Base-by-base conservation (phyloP, 2,113 vertebrate species). In the Syngnathus scovelli region DNA sequence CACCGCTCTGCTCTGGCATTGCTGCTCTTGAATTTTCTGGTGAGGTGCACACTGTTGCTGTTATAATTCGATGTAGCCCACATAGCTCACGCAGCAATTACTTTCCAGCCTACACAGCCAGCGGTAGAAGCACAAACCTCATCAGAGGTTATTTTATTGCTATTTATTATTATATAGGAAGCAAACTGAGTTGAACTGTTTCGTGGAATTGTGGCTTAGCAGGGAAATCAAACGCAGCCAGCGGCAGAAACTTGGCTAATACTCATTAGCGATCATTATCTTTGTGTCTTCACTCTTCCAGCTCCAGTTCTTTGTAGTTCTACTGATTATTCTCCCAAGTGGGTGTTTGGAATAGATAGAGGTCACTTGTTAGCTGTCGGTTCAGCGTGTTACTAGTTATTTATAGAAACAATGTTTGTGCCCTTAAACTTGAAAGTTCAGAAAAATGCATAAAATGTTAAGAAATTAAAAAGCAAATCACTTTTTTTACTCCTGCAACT, bases 181-280 rank as follows among this genome's bases (percentile, higher is more conserved):
- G 12, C 54, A 41, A 21, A n/a, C 38, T 61, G 4, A 39, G n/a
- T 11, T 23, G 5, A 3, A 44, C 60, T 15, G 33, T 36, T 19
- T 19, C 8, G 10, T 44, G 39, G 60, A 62, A 62, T 39, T 62
- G 60, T 43, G n/a, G 6, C 19, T 43, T 43, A 7, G 63, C 73
- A 70, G 80, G 76, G 75, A 78, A 81, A 80, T 85, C 77, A 80
- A 74, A 73, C 83, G 83, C 77, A 81, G 64, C 69, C 81, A 65
- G 69, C 19, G 66, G 68, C 74, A 68, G 69, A 68, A 66, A 55
- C 62, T 72, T 66, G 63, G 61, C 84, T 81, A 78, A 87, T 87
- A 78, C 80, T 85, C 76, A 84, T 87, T 83, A 85, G 78, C 55
- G 67, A 43, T 56, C 58, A 46, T 85, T 75, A 86, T 84, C 76